A percentile compares a stretch with the other conserved stretches of the same genome.
phyloP scores from a whole-genome alignment of 1,140 invertebrate genomes.

The Caenorhabditis inopinata region DNA sequence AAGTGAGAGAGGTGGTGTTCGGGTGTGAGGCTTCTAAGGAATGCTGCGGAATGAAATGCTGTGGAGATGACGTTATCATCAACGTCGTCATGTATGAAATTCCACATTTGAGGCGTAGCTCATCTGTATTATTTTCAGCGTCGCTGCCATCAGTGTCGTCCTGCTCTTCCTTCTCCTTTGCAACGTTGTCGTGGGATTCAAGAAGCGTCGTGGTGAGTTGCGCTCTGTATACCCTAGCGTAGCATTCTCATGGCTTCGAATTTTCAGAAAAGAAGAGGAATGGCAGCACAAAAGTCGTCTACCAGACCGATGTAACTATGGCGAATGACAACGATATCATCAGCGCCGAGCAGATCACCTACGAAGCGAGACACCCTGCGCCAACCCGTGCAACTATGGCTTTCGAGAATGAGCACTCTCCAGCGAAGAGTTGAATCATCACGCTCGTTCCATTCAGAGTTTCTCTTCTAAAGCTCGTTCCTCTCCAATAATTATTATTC shows the following conservation, averaged over 20 bases:
- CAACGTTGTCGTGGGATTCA: constrained; percentile 13
- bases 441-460: no score
- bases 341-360: constrained; percentile 10
- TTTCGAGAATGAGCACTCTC: no score
- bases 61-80: background rate
- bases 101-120: background rate
- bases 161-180: constrained; percentile 17
- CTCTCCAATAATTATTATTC: no score
- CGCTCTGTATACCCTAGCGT: no score
- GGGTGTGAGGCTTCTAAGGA: constrained; percentile 1
- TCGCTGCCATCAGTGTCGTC: background rate
- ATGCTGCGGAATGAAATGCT: constrained; percentile 22
- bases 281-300: background rate
- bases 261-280: background rate
- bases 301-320: background rate
- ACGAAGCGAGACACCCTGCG: background rate
- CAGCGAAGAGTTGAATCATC: no score
- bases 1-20: background rate
- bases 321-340: background rate
- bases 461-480: no score
- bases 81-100: background rate
- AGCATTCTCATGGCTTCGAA: no score
- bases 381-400: no score
- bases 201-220: background rate
- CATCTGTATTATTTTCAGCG: background rate